Evolutionary conservation across 2,888 invertebrate species (phyloP).

Genomic region (Bedellia somnulentella): DNA sequence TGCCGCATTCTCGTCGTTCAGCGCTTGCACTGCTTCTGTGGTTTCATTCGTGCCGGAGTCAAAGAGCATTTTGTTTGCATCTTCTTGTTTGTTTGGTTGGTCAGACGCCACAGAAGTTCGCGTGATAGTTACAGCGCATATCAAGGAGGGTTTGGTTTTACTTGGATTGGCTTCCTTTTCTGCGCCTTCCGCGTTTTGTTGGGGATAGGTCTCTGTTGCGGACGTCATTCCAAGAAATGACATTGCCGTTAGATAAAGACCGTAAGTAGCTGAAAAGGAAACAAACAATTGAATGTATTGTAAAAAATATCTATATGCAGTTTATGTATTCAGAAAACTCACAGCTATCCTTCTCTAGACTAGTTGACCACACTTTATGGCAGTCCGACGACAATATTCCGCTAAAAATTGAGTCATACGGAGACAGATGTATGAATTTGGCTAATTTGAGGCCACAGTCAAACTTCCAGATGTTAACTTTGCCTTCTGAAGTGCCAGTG

Average conservation of each 20-base stretch:
- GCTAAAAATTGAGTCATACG: conserved; percentile 52
- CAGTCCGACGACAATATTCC: conserved; percentile 39
- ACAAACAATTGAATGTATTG: too few relatives aligned
- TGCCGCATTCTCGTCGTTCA: conserved; percentile 78
- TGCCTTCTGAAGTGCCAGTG: conserved; percentile 62
- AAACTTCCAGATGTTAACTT: conserved; percentile 83
- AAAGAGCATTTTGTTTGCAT: conserved; percentile 42
- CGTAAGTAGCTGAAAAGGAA: conserved; percentile 31
- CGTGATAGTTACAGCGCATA: conserved; percentile 43
- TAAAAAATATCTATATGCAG: too few relatives aligned
- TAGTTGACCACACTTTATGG: conserved; percentile 48
- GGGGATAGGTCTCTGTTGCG: conserved; percentile 32
- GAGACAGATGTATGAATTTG: conserved; percentile 58
- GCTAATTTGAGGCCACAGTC: conserved; percentile 74
- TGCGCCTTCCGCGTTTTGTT: conserved; percentile 28
- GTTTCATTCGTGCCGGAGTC: conserved; percentile 36
- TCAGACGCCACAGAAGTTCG: conserved; percentile 26
- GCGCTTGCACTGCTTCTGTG: conserved; percentile 64
- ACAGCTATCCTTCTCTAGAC: conserved; percentile 49
- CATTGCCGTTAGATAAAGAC: conserved; percentile 46
- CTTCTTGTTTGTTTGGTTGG: conserved; percentile 32
- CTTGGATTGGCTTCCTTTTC: conserved; percentile 31
- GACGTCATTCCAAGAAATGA: conserved; percentile 43
- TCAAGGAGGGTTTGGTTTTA: conserved; percentile 40
- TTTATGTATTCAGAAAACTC: too few relatives aligned